These are phyloP conservation scores for Xestoiulus laeticollis DNA, from an alignment of 2,888 invertebrate genomes.

Conservation along the genomic window DNA sequence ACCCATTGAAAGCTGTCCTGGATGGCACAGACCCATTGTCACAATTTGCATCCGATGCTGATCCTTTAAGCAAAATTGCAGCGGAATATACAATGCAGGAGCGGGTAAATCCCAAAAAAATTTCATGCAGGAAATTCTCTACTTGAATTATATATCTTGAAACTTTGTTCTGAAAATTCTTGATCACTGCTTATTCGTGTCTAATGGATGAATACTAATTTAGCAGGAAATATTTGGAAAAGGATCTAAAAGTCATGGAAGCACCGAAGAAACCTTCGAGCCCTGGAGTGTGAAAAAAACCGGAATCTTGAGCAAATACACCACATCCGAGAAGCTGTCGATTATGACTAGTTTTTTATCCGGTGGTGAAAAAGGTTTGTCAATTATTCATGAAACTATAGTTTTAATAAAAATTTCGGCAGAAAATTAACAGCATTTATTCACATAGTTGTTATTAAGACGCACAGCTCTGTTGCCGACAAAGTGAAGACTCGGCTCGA, in stretches of 20 bases:
- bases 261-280: conserved; percentile 69
- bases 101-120: too few species aligned
- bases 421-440: neutral
- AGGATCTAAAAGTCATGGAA: neutral
- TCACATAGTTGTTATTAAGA: conserved; percentile 75
- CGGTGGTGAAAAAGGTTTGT: conserved; percentile 79
- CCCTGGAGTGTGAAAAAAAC: conserved; percentile 81
- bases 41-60: conserved; percentile 72
- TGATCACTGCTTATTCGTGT: too few species aligned
- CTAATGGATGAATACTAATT: neutral
- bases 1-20: conserved; percentile 66
- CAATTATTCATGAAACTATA: neutral
- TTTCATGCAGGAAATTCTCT: too few species aligned
- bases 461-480: conserved; percentile 81
- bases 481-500: conserved; percentile 90
- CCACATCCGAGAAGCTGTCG: conserved; percentile 91
- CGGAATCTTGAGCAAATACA: conserved; percentile 86
- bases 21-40: conserved; percentile 80
- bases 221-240: conserved; percentile 55
- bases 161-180: neutral
- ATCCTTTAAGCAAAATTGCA: conserved; percentile 69
- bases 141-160: too few species aligned
- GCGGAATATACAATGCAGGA: conserved; percentile 57
- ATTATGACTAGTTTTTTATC: conserved; percentile 88
- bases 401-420: neutral